phyloP scores from a whole-genome alignment of 2,797 vertebrate species.

The Aulostomus chinensis region DNA sequence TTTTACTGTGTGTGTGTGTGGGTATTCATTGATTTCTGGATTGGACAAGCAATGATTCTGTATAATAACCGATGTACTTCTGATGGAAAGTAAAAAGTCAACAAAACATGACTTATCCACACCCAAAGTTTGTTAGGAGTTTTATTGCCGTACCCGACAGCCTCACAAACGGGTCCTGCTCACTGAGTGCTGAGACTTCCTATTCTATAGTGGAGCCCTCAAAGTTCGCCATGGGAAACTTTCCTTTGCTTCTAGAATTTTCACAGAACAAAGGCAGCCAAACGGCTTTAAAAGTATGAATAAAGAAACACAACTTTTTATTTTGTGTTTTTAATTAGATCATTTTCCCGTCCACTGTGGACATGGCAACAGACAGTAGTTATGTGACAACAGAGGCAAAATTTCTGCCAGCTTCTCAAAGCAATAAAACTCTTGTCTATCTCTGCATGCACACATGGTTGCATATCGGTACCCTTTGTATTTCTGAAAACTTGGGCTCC shows the following conservation, averaged over 20 bases:
- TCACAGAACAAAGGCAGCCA: constrained; percentile 60
- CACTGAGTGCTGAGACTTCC: constrained; percentile 31
- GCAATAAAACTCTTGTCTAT: constrained; percentile 79
- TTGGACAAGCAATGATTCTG: constrained; percentile 23
- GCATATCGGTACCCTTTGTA: constrained; percentile 77
- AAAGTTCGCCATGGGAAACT: constrained; percentile 68
- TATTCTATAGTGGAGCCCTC: constrained; percentile 48
- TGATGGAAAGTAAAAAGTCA: constrained; percentile 21
- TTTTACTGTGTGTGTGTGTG: constrained; percentile 2
- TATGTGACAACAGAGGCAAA: constrained; percentile 76
- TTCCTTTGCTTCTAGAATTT: constrained; percentile 58
- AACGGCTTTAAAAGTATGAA: constrained; percentile 72
- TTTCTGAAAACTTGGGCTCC: constrained; percentile 78
- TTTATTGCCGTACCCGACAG: constrained; percentile 21
- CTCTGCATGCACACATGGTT: constrained; percentile 78
- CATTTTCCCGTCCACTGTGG: constrained; percentile 71
- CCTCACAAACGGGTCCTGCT: constrained; percentile 44
- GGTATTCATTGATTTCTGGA: constrained; percentile 15
- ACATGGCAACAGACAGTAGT: constrained; percentile 69
- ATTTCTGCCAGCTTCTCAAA: constrained; percentile 75
- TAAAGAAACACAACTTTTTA: constrained; percentile 71
- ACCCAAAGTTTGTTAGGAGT: constrained; percentile 26
- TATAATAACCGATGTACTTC: constrained; percentile 21
- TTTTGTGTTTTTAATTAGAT: constrained; percentile 81
- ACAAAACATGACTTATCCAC: too few relatives aligned